phyloP scores from a whole-genome alignment of 2,797 vertebrate species.

The Artibeus lituratus region DNA sequence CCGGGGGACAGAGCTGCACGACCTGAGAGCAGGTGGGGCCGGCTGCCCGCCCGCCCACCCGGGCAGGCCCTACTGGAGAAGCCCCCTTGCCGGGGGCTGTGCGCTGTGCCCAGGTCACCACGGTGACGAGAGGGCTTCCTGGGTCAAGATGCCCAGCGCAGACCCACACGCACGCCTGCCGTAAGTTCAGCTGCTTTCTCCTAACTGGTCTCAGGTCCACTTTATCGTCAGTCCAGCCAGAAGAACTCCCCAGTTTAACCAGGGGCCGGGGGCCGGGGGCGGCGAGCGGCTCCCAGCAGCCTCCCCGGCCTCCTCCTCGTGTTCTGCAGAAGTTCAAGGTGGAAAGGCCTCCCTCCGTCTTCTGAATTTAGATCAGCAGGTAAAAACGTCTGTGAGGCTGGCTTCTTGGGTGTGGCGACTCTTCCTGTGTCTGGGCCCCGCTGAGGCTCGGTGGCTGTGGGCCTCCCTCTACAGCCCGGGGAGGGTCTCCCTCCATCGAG shows the following conservation, averaged over 20 bases:
- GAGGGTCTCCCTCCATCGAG: neutral
- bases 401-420: neutral
- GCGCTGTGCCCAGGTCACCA: neutral
- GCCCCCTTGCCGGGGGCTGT: neutral
- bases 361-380: too few relatives aligned
- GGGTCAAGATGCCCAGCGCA: accelerated
- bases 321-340: neutral
- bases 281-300: too few relatives aligned
- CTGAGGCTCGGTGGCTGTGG: too few relatives aligned
- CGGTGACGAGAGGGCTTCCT: neutral
- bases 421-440: too few relatives aligned
- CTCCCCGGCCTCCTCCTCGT: neutral
- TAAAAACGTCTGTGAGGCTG: neutral
- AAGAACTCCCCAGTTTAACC: too few relatives aligned
- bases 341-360: neutral
- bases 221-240: neutral
- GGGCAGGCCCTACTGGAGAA: neutral
- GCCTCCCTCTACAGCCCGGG: too few relatives aligned
- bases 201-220: neutral
- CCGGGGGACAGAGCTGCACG: neutral
- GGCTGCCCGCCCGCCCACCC: too few relatives aligned
- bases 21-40: neutral
- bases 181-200: neutral
- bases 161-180: neutral
- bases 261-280: neutral